Evolutionary conservation across 2,113 vertebrate genomes (phyloP).

Genomic region (Jacana jacana): DNA sequence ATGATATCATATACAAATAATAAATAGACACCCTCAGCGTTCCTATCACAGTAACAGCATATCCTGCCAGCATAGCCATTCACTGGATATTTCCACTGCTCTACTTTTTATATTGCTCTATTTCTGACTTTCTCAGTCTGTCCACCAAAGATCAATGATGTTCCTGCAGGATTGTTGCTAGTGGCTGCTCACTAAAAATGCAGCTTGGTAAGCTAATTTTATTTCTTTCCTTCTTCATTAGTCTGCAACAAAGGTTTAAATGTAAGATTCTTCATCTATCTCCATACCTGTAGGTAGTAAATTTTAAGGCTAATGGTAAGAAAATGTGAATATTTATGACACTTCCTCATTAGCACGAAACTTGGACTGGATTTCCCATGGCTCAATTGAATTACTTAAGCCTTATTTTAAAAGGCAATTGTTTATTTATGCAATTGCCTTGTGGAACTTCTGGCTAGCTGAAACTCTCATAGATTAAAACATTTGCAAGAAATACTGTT

Average conservation of each 20-base stretch:
- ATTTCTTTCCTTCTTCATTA: conserved; percentile 38
- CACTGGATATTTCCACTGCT: background rate
- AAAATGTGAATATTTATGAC: conserved; percentile 67
- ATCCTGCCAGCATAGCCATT: background rate
- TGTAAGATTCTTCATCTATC: background rate
- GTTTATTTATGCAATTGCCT: conserved; percentile 59
- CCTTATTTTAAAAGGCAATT: conserved; percentile 37
- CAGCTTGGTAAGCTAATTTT: conserved; percentile 35
- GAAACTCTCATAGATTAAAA: background rate
- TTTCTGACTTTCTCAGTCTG: background rate
- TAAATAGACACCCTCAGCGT: background rate
- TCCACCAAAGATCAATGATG: conserved; percentile 4
- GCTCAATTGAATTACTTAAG: conserved; percentile 48
- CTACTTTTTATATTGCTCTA: background rate
- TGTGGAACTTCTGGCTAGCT: conserved; percentile 1
- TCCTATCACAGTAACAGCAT: background rate
- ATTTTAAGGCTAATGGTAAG: conserved; percentile 39
- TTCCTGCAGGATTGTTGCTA: background rate
- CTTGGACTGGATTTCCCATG: conserved; percentile 14
- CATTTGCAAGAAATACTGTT: background rate
- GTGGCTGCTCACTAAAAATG: conserved; percentile 11
- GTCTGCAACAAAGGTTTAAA: background rate
- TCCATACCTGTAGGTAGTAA: conserved; percentile 32
- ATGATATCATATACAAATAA: conserved; percentile 24
- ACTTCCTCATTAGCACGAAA: conserved; percentile 33